Evolutionary conservation across 2,113 vertebrate species (phyloP).

Genomic region (Grus americana): DNA sequence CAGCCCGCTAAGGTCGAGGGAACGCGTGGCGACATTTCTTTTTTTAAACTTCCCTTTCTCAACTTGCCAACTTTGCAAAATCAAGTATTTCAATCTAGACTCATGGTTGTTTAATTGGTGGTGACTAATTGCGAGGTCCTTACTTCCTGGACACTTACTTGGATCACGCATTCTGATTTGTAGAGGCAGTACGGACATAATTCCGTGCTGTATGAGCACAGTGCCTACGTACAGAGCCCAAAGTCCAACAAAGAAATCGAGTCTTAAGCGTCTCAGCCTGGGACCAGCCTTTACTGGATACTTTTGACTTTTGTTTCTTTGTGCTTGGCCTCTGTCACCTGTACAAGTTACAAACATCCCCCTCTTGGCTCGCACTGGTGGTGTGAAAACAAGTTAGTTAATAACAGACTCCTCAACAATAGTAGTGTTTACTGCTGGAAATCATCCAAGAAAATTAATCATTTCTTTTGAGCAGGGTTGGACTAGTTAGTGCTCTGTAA

Average conservation of each 20-base stretch:
- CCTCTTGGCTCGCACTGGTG: neutral
- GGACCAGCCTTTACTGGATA: neutral
- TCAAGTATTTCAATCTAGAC: neutral
- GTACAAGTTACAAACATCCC: neutral
- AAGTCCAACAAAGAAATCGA: fast-evolving
- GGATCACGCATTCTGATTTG: fast-evolving
- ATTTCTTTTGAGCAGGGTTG: neutral
- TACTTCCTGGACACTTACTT: neutral
- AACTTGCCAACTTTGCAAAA: neutral
- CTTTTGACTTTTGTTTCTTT: fast-evolving
- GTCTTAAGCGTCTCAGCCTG: too few relatives aligned
- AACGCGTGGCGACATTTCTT: fast-evolving
- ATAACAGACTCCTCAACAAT: neutral
- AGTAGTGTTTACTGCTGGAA: neutral
- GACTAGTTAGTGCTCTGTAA: neutral
- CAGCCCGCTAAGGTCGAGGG: fast-evolving
- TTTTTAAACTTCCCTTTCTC: neutral
- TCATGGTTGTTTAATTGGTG: fast-evolving
- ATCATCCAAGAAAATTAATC: neutral
- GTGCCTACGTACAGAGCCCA: fast-evolving
- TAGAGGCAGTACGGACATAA: fast-evolving
- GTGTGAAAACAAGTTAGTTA: neutral
- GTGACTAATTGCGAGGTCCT: neutral
- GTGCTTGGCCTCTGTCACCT: neutral
- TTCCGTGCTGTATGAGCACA: fast-evolving